These are phyloP conservation scores for Parnassius glacialis DNA, from an alignment of 2,888 invertebrate species.

Conservation along the genomic window DNA sequence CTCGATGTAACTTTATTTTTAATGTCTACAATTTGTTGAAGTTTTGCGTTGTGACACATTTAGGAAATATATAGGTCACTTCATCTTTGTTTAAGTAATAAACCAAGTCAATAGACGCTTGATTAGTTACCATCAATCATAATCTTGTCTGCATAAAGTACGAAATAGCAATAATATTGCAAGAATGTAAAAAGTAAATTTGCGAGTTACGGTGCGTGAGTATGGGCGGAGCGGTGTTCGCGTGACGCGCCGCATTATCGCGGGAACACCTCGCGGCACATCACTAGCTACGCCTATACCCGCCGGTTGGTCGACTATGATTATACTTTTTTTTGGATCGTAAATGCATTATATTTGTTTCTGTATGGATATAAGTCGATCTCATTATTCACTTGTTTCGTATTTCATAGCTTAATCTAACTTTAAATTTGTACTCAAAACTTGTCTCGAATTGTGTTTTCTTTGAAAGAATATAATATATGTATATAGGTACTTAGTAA, in stretches of 20 bases:
- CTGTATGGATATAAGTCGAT: not conserved
- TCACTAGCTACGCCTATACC: slow-evolving; percentile 76
- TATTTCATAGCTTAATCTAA: too few relatives aligned
- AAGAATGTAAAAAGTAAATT: slow-evolving; percentile 27
- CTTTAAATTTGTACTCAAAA: too few relatives aligned
- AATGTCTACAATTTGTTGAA: too few relatives aligned
- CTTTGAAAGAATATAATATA: too few relatives aligned
- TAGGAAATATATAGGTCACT: too few relatives aligned
- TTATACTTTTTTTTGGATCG: slow-evolving; percentile 35
- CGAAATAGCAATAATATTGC: slow-evolving; percentile 16
- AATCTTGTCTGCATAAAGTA: not conserved
- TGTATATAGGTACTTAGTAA: too few relatives aligned
- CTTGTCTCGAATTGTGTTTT: too few relatives aligned
- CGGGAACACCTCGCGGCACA: slow-evolving; percentile 74
- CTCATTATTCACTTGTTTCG: not conserved
- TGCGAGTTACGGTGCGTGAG: slow-evolving; percentile 51
- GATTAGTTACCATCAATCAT: not conserved
- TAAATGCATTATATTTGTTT: not conserved
- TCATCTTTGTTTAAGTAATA: too few relatives aligned
- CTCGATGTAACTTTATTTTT: too few relatives aligned
- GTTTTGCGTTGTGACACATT: too few relatives aligned
- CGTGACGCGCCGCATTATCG: slow-evolving; percentile 70
- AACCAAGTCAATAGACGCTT: not conserved
- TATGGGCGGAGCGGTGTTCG: slow-evolving; percentile 72
- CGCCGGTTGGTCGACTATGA: slow-evolving; percentile 42